These are phyloP conservation scores for Nomada fabriciana DNA, from an alignment of 2,888 invertebrate genomes.

Conservation along the genomic window DNA sequence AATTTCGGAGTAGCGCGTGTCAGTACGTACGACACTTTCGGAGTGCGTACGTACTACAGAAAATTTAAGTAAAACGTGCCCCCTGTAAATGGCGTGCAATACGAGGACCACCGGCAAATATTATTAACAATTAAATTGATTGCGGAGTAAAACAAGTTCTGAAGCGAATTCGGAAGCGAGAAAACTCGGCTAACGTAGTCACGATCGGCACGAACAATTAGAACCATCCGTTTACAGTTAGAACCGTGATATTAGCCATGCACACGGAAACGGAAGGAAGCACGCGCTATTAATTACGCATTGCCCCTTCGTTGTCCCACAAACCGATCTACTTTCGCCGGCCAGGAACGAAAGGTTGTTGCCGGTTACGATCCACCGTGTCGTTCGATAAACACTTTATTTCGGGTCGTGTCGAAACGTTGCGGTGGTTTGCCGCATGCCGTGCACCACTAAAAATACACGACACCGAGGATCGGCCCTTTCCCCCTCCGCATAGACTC, in stretches of 20 bases:
- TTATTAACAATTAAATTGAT: too few relatives aligned
- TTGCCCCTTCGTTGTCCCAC: slow-evolving; percentile 43
- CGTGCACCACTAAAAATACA: slow-evolving; percentile 79
- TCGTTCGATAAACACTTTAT: slow-evolving; percentile 81
- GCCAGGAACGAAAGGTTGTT: slow-evolving; percentile 30
- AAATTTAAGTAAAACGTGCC: too few relatives aligned
- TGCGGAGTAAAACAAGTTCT: too few relatives aligned
- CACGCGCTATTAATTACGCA: slow-evolving; percentile 52
- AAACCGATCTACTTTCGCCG: slow-evolving; percentile 58
- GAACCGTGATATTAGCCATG: neutral
- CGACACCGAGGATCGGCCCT: slow-evolving; percentile 64
- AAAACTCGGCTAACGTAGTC: neutral
- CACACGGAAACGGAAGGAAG: slow-evolving; percentile 44
- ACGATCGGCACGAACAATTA: neutral
- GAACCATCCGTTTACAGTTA: neutral
- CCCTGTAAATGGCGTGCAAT: neutral
- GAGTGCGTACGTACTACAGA: too few relatives aligned
- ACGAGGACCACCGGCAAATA: neutral
- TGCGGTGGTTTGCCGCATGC: slow-evolving; percentile 79
- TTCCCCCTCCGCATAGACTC: slow-evolving; percentile 55
- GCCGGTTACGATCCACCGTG: slow-evolving; percentile 35
- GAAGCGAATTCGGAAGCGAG: neutral
- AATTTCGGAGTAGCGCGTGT: neutral
- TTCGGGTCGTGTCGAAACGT: slow-evolving; percentile 79
- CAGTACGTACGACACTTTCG: too few relatives aligned